Evolutionary conservation across 2,113 vertebrate genomes (phyloP).

Genomic region (Bufo gargarizans): DNA sequence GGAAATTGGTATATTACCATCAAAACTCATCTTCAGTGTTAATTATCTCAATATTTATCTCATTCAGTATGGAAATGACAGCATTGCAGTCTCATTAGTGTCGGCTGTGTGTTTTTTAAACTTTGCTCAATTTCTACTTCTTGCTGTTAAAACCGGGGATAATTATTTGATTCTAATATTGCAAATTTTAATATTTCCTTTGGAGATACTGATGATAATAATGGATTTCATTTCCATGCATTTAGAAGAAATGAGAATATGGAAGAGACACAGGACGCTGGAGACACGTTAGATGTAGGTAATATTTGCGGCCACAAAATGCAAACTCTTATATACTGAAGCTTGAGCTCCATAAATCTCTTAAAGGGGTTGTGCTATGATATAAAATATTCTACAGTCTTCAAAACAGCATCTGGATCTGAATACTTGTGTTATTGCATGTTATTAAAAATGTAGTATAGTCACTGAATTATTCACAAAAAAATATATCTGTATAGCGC

Average conservation of each 20-base stretch:
- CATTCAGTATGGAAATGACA: constrained; percentile 78
- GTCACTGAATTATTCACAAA: no score
- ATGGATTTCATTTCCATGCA: not conserved
- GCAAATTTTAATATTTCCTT: constrained; percentile 6
- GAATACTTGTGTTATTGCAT: no score
- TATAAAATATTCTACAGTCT: no score
- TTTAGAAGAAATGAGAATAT: not conserved
- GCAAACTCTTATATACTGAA: no score
- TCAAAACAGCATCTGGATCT: no score
- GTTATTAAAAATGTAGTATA: no score
- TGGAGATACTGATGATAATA: not conserved
- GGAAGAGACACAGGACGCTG: no score
- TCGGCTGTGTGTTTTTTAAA: constrained; percentile 70
- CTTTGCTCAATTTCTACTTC: constrained; percentile 68
- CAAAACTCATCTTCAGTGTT: constrained; percentile 71
- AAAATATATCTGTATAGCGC: no score
- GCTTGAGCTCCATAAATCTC: no score
- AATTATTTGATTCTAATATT: constrained; percentile 66
- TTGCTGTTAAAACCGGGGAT: constrained; percentile 57
- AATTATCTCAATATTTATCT: constrained; percentile 81
- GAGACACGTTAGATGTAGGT: not conserved
- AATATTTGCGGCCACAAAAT: not conserved
- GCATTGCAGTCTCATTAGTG: constrained; percentile 73
- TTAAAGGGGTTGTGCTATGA: no score
- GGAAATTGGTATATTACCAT: constrained; percentile 65